Conservation (phyloP, 1,140 invertebrate genomes). For the Euschistus heros region DNA sequence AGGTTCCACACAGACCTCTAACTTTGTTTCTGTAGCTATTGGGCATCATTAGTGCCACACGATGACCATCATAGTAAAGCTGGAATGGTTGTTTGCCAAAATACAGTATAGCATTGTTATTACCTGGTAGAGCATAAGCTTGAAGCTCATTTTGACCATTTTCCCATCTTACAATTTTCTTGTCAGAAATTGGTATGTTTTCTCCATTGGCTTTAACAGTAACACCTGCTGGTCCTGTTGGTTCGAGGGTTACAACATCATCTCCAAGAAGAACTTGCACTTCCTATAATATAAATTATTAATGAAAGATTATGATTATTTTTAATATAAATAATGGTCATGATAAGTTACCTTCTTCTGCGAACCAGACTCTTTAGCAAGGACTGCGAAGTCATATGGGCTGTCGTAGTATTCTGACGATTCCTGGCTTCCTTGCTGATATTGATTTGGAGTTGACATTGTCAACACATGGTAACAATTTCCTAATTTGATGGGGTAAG, state of each 20-base stretch:
- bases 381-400: constrained; percentile 34
- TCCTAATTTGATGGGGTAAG: constrained; percentile 43
- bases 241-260: constrained; percentile 28
- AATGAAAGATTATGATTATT: too few species aligned
- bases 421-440: constrained; percentile 28
- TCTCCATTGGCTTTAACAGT: constrained; percentile 35
- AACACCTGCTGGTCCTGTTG: constrained; percentile 18
- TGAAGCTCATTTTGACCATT: constrained; percentile 36
- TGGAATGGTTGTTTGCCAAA: constrained; percentile 39
- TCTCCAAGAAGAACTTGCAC: constrained; percentile 32
- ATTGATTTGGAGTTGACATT: constrained; percentile 39
- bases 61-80: constrained; percentile 43
- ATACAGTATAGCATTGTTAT: constrained; percentile 33
- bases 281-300: constrained; percentile 1
- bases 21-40: constrained; percentile 40
- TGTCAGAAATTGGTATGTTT: constrained; percentile 29
- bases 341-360: constrained; percentile 30
- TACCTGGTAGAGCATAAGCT: constrained; percentile 35
- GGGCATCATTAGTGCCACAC: constrained; percentile 37
- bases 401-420: constrained; percentile 17
- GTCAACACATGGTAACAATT: constrained; percentile 49
- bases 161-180: constrained; percentile 29
- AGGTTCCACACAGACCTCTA: constrained; percentile 53
- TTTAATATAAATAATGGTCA: too few species aligned
- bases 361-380: constrained; percentile 34